Base-by-base conservation (phyloP, 2,113 vertebrate genomes). In the Phalacrocorax brasilianus region DNA sequence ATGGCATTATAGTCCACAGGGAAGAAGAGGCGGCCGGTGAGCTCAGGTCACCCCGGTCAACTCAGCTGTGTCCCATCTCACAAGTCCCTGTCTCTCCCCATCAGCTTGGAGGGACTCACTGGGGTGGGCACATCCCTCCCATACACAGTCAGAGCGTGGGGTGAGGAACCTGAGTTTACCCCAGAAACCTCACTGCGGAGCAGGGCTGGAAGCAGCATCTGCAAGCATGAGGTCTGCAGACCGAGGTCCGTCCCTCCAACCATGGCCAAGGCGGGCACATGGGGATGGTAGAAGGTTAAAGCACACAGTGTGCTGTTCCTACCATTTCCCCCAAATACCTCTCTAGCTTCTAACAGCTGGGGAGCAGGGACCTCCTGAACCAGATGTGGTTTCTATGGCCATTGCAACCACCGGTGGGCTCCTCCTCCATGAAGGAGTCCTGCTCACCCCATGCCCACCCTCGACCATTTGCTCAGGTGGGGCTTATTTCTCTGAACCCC, bases 221-320 rank as follows among this genome's bases (percentile, higher is more conserved):
- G 28, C 35, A 24, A 33, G 15, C 28, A 12, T 9, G 16, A 63
- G 24, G 15, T 40, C 75, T 65, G n/a, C n/a, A 66, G 50, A 30
- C 4, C 24, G 8, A 49, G 58, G 24, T 32, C 47, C 4, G 0
- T 49, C 40, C 20, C 61, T 67, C 47, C 76, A 32, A 7, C 56
- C 49, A 23, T 0, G 8, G 47, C 47, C 63, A 63, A 55, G n/a
- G 38, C 0, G 9, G 23, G 38, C 33, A 32, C 28, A 0, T 24
- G 67, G 24, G 33, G 28, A n/a, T 11, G 33, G 61, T 2, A 59
- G 59, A 66, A 73, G 23, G 38, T 18, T 15, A 23, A 26, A 75
- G 35, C 32, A 16, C 42, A 59, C 5, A 2, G 8, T 14, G 22
- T 3, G n/a, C 11, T 38, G 8, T 19, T 74, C 45, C 70, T 45